These are phyloP conservation scores for Mormyrops attenuatus DNA, from an alignment of 2,797 vertebrate genomes.

Conservation along the genomic window DNA sequence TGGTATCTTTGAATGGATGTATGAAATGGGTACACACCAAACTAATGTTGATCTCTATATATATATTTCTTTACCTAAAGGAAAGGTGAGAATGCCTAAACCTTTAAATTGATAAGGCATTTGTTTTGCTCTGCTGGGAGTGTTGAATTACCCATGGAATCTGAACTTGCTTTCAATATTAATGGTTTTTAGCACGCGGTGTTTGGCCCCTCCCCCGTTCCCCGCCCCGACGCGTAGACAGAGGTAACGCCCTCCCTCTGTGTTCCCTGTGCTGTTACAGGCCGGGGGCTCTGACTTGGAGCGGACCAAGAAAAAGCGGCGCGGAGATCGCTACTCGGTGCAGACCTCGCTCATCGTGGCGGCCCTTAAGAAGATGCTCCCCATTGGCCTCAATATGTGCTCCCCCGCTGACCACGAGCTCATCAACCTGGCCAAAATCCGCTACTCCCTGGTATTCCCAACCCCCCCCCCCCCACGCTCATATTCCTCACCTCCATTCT, in stretches of 20 bases:
- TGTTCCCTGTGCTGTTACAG: slow-evolving; percentile 53
- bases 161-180: slow-evolving; percentile 24
- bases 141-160: slow-evolving; percentile 30
- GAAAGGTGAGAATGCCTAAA: background rate
- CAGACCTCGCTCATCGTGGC: slow-evolving; percentile 93
- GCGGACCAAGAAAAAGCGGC: slow-evolving; percentile 84
- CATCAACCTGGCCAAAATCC: slow-evolving; percentile 79
- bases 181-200: background rate
- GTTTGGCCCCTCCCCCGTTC: background rate
- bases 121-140: slow-evolving; percentile 11
- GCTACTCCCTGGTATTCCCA: slow-evolving; percentile 79
- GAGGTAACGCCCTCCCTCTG: slow-evolving; percentile 43
- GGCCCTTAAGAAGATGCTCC: slow-evolving; percentile 92
- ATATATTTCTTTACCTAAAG: background rate
- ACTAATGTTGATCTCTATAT: background rate
- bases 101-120: background rate
- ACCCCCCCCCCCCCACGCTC: background rate
- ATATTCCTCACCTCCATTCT: background rate
- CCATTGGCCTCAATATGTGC: slow-evolving; percentile 95
- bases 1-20: background rate
- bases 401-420: slow-evolving; percentile 91
- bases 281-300: slow-evolving; percentile 85
- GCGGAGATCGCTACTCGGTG: slow-evolving; percentile 86
- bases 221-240: background rate
- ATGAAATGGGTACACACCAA: background rate